Base-by-base conservation (phyloP, 2,888 invertebrate genomes). In the Adineta ricciae region DNA sequence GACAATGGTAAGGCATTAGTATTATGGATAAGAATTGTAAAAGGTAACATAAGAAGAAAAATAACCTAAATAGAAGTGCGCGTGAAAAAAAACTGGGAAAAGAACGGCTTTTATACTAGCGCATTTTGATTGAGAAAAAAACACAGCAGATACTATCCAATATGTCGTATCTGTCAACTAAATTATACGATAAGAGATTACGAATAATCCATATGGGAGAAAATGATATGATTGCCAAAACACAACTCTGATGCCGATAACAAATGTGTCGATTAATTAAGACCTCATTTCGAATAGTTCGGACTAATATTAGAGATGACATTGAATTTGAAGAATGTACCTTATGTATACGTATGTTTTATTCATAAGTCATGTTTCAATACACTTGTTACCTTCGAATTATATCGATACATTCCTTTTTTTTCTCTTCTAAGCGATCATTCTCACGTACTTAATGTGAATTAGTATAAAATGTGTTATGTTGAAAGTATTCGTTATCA, bases 41-140 rank as follows among this genome's bases (percentile, higher is more conserved):
- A 64, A 64, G 64, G 64, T 64, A 64, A 64, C 64, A 64, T 64
- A 64, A 64, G 19, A 36, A 64, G 64, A 64, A 64, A 64, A 64
- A 32, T 64, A 5, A 64, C 32, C 14, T 64, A 32, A 64, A 19
- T 32, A 32, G 19, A 32, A 64, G 19, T 64, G 64, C 64, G 64
- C 64, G 32, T 64, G 64, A 64, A 64, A 32, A 32, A 46, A 50
- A 50, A 50, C 50, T 19, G 16, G 5, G 46, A 50, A 50, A 9
- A 11, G 14, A 49, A 50, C 19, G 14, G 50, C 14, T 19, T 16
- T 50, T 50, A 9, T 52, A 14, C 21, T 52, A 7, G 52, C 52
- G 52, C 52, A 52, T 21, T 52, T 52, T 21, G 21, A 16, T 8
- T 46, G 8, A 46, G 11, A 5, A 46, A 46, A 46, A 46, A 5